phyloP scores from a whole-genome alignment of 2,888 invertebrate genomes.

The Caradrina kadenii region DNA sequence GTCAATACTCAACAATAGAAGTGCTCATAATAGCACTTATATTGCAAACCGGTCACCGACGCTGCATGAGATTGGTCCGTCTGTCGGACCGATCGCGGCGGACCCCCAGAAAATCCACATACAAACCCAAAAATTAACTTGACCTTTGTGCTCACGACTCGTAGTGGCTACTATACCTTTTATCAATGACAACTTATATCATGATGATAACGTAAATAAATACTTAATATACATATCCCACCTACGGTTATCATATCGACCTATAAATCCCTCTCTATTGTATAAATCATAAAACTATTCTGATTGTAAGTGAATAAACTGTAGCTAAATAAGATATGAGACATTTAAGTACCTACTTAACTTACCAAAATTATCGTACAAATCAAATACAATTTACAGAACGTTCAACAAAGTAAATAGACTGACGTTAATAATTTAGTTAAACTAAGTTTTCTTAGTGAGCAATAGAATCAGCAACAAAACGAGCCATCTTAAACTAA shows the following conservation, averaged over 20 bases:
- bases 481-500: constrained; percentile 27
- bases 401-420: no score
- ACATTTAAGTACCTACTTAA: no score
- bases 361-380: no score
- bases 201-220: constrained; percentile 1
- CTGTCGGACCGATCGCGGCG: no score
- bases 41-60: no score
- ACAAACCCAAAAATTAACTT: no score
- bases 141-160: no score
- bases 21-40: no score
- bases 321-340: not conserved
- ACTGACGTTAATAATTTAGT: no score
- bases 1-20: not conserved
- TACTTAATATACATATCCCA: not conserved
- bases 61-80: no score
- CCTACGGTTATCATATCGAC: constrained; percentile 5
- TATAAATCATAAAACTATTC: not conserved
- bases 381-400: no score
- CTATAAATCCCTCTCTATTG: constrained; percentile 16
- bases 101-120: no score
- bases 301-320: not conserved
- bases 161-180: not conserved
- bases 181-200: not conserved
- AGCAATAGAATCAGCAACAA: constrained; percentile 18
- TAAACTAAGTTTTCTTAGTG: not conserved